Percentiles rank a stretch among this genome's conserved stretches.
These are phyloP conservation scores for Acestrorhynchus altus DNA, from an alignment of 2,797 vertebrate genomes.

Conservation along the genomic window DNA sequence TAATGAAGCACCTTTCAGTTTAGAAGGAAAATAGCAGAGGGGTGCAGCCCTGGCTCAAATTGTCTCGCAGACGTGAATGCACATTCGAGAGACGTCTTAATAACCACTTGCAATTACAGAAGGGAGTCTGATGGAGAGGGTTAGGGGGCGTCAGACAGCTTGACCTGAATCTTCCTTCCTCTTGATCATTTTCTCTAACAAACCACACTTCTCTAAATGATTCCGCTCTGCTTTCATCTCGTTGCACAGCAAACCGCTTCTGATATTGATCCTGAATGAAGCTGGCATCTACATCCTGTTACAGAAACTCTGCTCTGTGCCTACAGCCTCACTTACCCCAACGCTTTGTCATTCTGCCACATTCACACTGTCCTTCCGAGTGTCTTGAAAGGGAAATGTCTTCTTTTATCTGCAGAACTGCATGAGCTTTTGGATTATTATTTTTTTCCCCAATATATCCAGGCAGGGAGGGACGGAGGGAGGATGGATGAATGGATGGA, in stretches of 20 bases:
- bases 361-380: slow-evolving; percentile 41
- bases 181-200: slow-evolving; percentile 43
- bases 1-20: too few relatives aligned
- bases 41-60: slow-evolving; percentile 1
- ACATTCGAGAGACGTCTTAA: slow-evolving; percentile 53
- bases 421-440: too few relatives aligned
- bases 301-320: slow-evolving; percentile 38
- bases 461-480: too few relatives aligned
- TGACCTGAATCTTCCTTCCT: slow-evolving; percentile 49
- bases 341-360: slow-evolving; percentile 33
- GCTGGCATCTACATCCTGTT: slow-evolving; percentile 47
- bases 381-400: slow-evolving; percentile 19
- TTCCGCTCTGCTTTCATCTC: slow-evolving; percentile 45
- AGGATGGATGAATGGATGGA: too few relatives aligned
- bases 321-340: slow-evolving; percentile 27
- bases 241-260: not conserved
- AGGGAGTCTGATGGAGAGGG: slow-evolving; percentile 5
- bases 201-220: slow-evolving; percentile 38
- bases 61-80: slow-evolving; percentile 34
- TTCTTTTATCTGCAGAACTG: slow-evolving; percentile 11
- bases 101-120: slow-evolving; percentile 49
- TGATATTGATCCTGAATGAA: slow-evolving; percentile 42
- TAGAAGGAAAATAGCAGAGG: too few relatives aligned
- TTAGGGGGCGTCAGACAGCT: slow-evolving; percentile 33
- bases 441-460: too few relatives aligned